These are phyloP conservation scores for Tachina fera DNA, from an alignment of 2,888 invertebrate genomes.

Conservation along the genomic window DNA sequence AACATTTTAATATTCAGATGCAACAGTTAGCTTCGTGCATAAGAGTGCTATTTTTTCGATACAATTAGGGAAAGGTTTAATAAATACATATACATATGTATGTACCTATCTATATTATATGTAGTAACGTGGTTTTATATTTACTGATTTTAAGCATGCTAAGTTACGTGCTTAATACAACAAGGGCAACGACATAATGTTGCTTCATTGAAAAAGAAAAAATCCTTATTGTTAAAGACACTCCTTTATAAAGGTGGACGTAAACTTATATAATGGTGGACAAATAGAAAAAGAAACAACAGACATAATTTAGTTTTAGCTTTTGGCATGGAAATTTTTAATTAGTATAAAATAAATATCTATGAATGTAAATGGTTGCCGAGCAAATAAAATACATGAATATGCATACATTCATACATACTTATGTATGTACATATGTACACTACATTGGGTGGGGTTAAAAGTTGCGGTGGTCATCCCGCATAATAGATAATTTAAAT, in stretches of 20 bases:
- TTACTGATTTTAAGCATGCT: slow-evolving; percentile 43
- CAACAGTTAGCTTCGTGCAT: neutral
- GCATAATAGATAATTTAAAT: too few species aligned
- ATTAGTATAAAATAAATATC: too few species aligned
- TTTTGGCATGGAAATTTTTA: neutral
- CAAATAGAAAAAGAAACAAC: neutral
- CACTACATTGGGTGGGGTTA: too few species aligned
- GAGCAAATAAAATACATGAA: neutral
- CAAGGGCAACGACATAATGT: slow-evolving; percentile 14
- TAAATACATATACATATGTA: neutral
- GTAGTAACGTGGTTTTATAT: neutral
- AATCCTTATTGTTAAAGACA: neutral
- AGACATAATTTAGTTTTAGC: neutral
- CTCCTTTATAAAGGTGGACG: slow-evolving; percentile 19
- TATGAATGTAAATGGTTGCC: too few species aligned
- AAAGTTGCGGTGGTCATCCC: too few species aligned
- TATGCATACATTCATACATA: neutral
- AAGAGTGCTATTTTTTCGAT: neutral
- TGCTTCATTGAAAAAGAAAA: neutral
- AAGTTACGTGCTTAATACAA: slow-evolving; percentile 42
- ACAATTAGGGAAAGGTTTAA: neutral
- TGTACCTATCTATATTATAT: neutral
- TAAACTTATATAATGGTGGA: neutral
- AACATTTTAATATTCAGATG: neutral
- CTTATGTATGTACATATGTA: too few species aligned